Evolutionary conservation across 2,888 invertebrate species (phyloP).

Genomic region (Reticulitermes lucifugus): DNA sequence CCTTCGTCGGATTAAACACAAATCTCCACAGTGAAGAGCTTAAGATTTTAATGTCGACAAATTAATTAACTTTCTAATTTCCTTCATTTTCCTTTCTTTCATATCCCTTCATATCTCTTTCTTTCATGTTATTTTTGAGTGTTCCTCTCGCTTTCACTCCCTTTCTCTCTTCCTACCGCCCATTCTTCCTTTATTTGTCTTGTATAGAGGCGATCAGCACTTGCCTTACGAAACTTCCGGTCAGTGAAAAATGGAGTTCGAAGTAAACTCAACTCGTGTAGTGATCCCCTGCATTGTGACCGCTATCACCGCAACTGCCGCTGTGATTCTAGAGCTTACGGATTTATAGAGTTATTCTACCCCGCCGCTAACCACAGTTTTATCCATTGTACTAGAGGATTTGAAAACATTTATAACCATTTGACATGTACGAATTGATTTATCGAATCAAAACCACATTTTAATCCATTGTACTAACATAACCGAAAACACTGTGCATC

Average conservation of each 20-base stretch:
- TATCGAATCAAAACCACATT: neutral
- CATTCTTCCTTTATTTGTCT: too few species aligned
- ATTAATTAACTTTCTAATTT: too few species aligned
- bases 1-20: too few species aligned
- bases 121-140: too few species aligned
- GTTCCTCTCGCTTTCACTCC: too few species aligned
- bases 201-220: neutral
- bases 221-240: neutral
- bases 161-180: too few species aligned
- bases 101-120: too few species aligned
- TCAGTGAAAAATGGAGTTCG: neutral
- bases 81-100: too few species aligned
- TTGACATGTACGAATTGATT: neutral
- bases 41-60: too few species aligned
- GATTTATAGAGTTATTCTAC: neutral
- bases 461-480: neutral
- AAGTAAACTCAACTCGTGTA: neutral
- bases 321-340: neutral
- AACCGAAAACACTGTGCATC: too few species aligned
- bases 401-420: neutral
- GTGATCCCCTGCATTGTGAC: neutral
- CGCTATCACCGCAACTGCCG: neutral
- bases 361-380: neutral
- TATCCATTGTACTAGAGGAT: neutral
- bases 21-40: too few species aligned